These are phyloP conservation scores for Chromoteleia sp. DNA, from an alignment of 2,888 invertebrate species.

Conservation along the genomic window DNA sequence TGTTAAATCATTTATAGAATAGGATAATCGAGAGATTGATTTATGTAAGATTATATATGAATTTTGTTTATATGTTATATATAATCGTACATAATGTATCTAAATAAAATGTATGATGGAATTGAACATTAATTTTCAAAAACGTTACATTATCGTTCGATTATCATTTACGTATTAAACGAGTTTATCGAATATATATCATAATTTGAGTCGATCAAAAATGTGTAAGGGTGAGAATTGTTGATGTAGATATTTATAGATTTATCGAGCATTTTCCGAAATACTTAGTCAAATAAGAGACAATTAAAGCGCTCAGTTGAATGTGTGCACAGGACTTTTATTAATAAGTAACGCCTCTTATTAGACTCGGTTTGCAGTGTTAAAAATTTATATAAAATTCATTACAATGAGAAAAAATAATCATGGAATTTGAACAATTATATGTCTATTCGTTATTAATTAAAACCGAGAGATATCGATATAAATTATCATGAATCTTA, in stretches of 20 bases:
- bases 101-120: neutral
- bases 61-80: neutral
- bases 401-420: no score
- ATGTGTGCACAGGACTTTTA: conserved; percentile 18
- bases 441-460: no score
- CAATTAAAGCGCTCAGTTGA: conserved; percentile 24
- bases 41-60: conserved; percentile 2
- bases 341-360: conserved; percentile 17
- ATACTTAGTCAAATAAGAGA: conserved; percentile 29
- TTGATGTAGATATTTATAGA: conserved; percentile 41
- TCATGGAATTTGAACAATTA: no score
- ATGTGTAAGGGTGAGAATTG: conserved; percentile 26
- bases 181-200: conserved; percentile 5
- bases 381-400: conserved; percentile 16
- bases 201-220: conserved; percentile 29
- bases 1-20: conserved; percentile 3
- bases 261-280: conserved; percentile 20
- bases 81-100: conserved; percentile 10
- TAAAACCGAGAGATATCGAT: no score
- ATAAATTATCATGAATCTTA: no score
- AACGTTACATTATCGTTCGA: neutral
- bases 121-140: conserved; percentile 17
- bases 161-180: neutral
- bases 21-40: neutral
- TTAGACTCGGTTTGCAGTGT: conserved; percentile 23